Evolutionary conservation across 2,113 vertebrate genomes (phyloP).

Genomic region (Etheostoma spectabile): DNA sequence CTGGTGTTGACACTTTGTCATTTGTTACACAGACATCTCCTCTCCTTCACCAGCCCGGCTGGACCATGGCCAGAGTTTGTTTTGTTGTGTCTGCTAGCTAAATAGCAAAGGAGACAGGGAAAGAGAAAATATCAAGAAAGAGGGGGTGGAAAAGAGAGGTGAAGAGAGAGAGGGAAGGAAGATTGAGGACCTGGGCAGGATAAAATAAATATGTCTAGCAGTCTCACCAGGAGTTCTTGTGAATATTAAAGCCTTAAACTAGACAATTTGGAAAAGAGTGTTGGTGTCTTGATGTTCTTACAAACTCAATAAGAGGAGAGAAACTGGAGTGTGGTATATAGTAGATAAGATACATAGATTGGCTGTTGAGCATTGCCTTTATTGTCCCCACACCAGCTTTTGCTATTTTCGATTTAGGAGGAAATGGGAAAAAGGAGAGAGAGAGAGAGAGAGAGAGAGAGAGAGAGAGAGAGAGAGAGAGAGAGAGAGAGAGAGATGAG

Average conservation of each 20-base stretch:
- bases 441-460: background rate
- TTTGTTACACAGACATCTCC: conserved; percentile 69
- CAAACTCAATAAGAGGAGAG: conserved; percentile 7
- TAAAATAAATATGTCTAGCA: background rate
- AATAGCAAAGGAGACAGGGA: conserved; percentile 22
- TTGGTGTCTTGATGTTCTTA: background rate
- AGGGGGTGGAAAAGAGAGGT: background rate
- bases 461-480: too few relatives aligned
- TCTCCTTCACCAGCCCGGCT: conserved; percentile 48
- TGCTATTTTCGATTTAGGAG: conserved; percentile 14
- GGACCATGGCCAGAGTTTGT: conserved; percentile 47
- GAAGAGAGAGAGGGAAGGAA: background rate
- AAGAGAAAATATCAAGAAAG: conserved; percentile 3
- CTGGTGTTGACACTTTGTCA: conserved; percentile 72
- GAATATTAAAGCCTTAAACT: background rate
- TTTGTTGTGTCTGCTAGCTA: conserved; percentile 41
- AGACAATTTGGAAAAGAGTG: background rate
- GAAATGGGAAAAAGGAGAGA: background rate
- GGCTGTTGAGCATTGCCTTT: background rate
- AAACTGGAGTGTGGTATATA: background rate
- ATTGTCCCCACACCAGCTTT: background rate
- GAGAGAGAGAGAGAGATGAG: conserved; percentile 21
- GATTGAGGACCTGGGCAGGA: background rate
- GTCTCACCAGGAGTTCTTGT: background rate
- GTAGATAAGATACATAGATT: background rate